Evolutionary conservation across 2,113 vertebrate species (phyloP), one percentile per base, ranked within the genome.

Genomic region (Ia io): DNA sequence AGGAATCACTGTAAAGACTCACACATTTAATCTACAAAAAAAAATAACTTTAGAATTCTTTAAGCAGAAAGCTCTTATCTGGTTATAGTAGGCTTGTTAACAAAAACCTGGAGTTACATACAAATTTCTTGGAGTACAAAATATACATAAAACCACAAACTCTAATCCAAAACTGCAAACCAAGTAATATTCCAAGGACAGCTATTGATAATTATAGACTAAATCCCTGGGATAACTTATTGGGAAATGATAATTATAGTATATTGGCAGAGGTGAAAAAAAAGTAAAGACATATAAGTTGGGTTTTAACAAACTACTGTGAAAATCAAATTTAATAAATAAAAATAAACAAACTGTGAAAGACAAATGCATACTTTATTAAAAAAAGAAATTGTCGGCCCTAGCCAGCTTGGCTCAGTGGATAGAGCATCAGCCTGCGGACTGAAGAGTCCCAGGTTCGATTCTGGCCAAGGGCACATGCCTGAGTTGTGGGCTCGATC

Each of bases 101-200:
- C 22, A 92, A 61, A 84, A 85, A 80, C 9, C 14, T 67, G 35
- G 1, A 76, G 40, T 91, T 79, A 65, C 3, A 9, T 71, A 49
- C 47, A 94, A 63, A 80, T 63, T 71, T 94, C 47, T 74, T 73
- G 51, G n/a, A 61, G 85, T 77, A 95, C 2, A 92, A 87, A 89
- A 44, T 82, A 65, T 35, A 79, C 22, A 88, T 40, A 76, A 77
- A 90, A 77, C 6, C 74, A 77, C 22, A 6, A 91, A 83, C 16
- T 9, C 44, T 44, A 91, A 78, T 61, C 67, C 30, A 37, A 90
- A 74, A 88, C 23, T 65, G 20, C 76, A 25, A 91, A 53, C 40
- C 25, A 80, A 77, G 10, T 30, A 85, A 83, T 47, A 83, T 37
- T 53, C 53, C 3, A 84, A 25, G 30, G 20, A 91, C 6, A 53